Base-by-base conservation (phyloP, 2,888 invertebrate genomes). In the Zonitis immaculata region DNA sequence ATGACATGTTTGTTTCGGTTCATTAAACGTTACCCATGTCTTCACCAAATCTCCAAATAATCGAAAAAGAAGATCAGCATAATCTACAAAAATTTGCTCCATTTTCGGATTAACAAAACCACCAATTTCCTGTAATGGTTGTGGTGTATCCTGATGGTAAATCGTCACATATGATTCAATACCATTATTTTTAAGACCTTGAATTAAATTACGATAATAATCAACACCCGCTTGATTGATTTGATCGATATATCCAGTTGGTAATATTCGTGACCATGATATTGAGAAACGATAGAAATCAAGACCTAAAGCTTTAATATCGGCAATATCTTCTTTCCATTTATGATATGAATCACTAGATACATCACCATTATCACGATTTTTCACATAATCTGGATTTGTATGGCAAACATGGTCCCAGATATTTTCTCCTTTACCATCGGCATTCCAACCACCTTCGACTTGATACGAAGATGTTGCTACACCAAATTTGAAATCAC, bases 161-260 rank as follows among this genome's bases (percentile, higher is more conserved):
- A 80, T 16, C 4, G 82, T 83, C 8, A 81, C 66, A 22, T 78
- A 57, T 0, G 85, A 83, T 54, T 76, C 70, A 22, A 85, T 81
- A n/a, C 77, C 78, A 47, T 77, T 76, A 39, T 68, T 75, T 20
- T 79, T 62, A 0, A 85, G 73, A 42, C 73, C 78, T 65, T 88
- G 77, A 48, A 91, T 86, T 39, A 93, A 73, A 60, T 85, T 82
- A 64, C 82, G 84, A 72, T 93, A 93, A 73, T 90, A 89, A 51
- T 82, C 51, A 12, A 62, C 47, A 14, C 62, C 62, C 45, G 45
- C 81, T 68, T 50, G 49, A 44, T 59, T 92, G 16, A 89, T 76
- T 16, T 80, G 68, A 64, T 84, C 82, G 11, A 80, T 78, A 48
- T 82, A 77, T n/a, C 87, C 90, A 8, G 78, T 81, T 0, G 89